Base-by-base conservation (phyloP, 2,888 invertebrate genomes). In the Timema cristinae region DNA sequence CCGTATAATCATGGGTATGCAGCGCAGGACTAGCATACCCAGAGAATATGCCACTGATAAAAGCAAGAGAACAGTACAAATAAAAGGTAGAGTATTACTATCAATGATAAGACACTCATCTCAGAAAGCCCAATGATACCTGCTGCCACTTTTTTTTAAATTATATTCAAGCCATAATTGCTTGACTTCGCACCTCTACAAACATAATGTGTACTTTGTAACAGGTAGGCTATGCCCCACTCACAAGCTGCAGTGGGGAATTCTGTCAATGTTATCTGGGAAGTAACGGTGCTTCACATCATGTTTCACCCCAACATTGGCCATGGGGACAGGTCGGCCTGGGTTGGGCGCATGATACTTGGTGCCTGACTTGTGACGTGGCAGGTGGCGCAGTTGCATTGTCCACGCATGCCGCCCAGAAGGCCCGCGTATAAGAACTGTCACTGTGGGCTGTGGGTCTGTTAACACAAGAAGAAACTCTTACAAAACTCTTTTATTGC, bases 331-430 rank as follows among this genome's bases (percentile, higher is more conserved):
- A 0, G 94, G 94, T 68, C 94, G 84, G 68, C 90, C 89, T 32
- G 87, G 83, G 76, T 88, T 90, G 0, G 87, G 87, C 48, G 86
- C 84, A 74, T 79, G 78, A 68, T 79, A 78, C 79, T 90, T 88
- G 0, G 86, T 86, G 10, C 92, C 91, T 5, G 89, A 89, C 78
- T 93, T 91, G 79, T 91, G 89, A 56, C 96, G 87, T 0, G 97
- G 95, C 73, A 95, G 85, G 80, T 97, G 96, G 56, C 97, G 87
- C 71, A 94, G 84, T 79, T 93, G 91, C 87, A 95, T 89, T 9
- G 93, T 93, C 98, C 98, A 98, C 32, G 95, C 95, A 84, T 95
- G 94, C 7, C 97, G 90, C 0, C 97, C 97, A 84, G 96, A 97
- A 0, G 96, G 94, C 72, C 95, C 94, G 2, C 98, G 89, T 75